Evolutionary conservation across 2,888 invertebrate genomes (phyloP), one percentile per base, ranked within the genome.

Genomic region (Luperina testacea): DNA sequence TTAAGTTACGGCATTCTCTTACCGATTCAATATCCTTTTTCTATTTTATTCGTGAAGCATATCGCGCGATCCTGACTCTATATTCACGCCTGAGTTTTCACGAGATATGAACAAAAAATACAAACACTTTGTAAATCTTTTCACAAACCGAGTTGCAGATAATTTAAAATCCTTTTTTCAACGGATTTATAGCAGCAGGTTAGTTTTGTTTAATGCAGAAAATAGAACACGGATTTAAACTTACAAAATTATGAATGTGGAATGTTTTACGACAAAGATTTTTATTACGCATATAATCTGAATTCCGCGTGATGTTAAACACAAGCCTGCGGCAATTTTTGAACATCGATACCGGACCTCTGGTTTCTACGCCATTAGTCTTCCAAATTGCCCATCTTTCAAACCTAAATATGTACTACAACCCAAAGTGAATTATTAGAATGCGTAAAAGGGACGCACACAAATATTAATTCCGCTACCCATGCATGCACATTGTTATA

Each of bases 11-110:
- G 90, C 92, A 92, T 93, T 94, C 92, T 93, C 91, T 92, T 90
- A 90, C 92, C 91, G 93, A 94, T 95, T 94, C 95, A 94, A 95
- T 95, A 95, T 95, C 94, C 95, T 94, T 93, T 95, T 94, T 93
- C 93, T 93, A 93, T 95, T 95, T 94, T 92, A 90, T 92, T 91
- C 91, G 92, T 91, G 92, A 90, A 90, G 91, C 90, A 91, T 91
- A 92, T 91, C 91, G 87, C 86, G 83, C 83, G 86, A 90, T 90
- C 89, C 89, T 88, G 88, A 89, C 87, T 87, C 87, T 84, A 88
- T 90, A 91, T 90, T 90, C 91, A 85, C 83, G 89, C 86, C 89
- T 91, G 88, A 90, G 87, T 89, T 90, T 90, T 89, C 83, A 82
- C 88, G 85, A 91, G 90, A 81, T 75, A 83, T 70, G 82, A 88